Evolutionary conservation across 1,140 invertebrate species (phyloP), one percentile per base, ranked within the genome.

Genomic region (Acromyrmex echinatior): DNA sequence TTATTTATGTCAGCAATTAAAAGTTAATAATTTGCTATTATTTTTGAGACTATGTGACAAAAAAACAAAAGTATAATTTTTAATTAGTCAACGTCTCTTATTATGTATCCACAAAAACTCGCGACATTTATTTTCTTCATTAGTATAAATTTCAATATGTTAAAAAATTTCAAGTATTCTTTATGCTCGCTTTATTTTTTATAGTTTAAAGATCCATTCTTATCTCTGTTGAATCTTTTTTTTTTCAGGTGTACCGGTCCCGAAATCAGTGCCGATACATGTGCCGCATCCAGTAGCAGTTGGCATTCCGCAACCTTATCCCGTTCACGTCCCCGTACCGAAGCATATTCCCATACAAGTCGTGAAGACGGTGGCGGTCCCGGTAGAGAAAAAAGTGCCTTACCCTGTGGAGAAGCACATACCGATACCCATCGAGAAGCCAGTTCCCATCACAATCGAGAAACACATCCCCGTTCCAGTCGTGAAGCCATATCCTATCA

Each of bases 391-490:
- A 92, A 96, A 96, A 92, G 96, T 97, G 1, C 96, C 96, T 7
- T 97, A 96, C 74, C 96, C 96, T 0, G 96, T 97, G 28, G 96
- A 97, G 88, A 97, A 96, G 92, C 95, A 97, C 80, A 94, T 96
- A 80, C 96, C 96, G 14, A 96, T 97, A 90, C 93, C 96, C 1
- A 95, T 97, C 0, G 97, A 97, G 88, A 97, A 97, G 91, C 96
- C 96, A 39, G 96, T 97, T 3, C 97, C 96, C 0, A 97, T 97
- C 39, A 96, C 96, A 84, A 96, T 97, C 21, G 96, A 97, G 91
- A 97, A 97, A 91, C 97, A 97, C 92, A 95, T 97, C 9, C 96
- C 96, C 9, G 97, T 97, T 12, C 97, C 97, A 28, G 96, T 97
- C 16, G 96, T 97, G 56, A 97, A 97, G 87, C 97, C 97, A 2